Evolutionary conservation across 2,113 vertebrate genomes (phyloP), one percentile per base, ranked within the genome.

Genomic region (Sphyrna mokarran): DNA sequence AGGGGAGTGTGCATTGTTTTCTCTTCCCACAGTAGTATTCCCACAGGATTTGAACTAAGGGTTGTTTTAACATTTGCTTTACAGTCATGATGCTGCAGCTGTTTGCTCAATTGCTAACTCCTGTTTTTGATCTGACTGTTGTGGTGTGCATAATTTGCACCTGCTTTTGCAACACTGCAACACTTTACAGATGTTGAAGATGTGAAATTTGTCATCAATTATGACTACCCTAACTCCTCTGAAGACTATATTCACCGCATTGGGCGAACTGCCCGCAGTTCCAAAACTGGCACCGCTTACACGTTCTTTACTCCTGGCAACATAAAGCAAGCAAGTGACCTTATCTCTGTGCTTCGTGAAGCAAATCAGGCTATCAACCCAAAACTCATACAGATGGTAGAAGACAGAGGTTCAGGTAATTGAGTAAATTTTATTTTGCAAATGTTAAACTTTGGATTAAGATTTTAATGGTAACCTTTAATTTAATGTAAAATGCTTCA

Each of bases 141-240:
- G 98, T 99, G 99, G 99, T 99, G 99, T 99, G 98, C 99, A 99
- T 99, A 99, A 98, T 98, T 97, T 97, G 97, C 99, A 98, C 98
- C 97, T 98, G 98, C 97, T 97, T 98, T 99, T 99, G 99, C 98
- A 98, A 99, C 99, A 99, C 99, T 99, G 98, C 99, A 99, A 99
- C 99, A 98, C 98, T 98, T 99, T 99, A 99, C 99, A 99, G 99
- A 99, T 99, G 99, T 99, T 98, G 99, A 99, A 98, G 99, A 99
- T 99, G 98, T 99, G 98, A 99, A 99, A 99, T 99, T 99, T 99
- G 99, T 99, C 99, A 99, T 99, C 98, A 99, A 99, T 98, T 99
- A 99, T 99, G 99, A 99, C 99, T 99, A 99, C 98, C 99, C 99
- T 98, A 99, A 99, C 98, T 99, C 99, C 98, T 99, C 99, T 96